Evolutionary conservation across 2,113 vertebrate genomes (phyloP), one percentile per base, ranked within the genome.

Genomic region (Menidia beryllina): DNA sequence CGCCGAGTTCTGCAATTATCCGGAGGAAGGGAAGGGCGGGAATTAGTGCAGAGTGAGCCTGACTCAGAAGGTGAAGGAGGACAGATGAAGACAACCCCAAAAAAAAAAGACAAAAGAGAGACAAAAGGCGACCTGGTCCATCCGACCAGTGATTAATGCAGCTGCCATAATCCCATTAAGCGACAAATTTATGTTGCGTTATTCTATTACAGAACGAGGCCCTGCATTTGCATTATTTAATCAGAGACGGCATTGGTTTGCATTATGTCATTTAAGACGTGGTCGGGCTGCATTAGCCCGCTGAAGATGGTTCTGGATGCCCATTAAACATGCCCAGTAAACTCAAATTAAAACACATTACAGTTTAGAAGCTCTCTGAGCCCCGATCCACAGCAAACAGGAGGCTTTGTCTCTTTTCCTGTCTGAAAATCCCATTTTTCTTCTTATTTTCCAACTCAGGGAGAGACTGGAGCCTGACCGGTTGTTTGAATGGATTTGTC

Each of bases 171-270:
- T 88, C 19, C 72, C 72, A 88, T 90, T 89, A 86, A 76, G 64
- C 56, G 68, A 82, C 75, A n/a, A 74, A 88, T 80, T 79, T 79
- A 90, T 90, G 83, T 65, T 73, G 17, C 89, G 82, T 90, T 86
- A 90, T 90, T 86, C 83, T 86, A 83, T 90, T 90, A 89, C 66
- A 30, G 30, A 63, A 81, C 58, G 19, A 90, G 89, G 72, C 87
- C 86, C 84, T 81, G 71, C 85, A 86, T 90, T 89, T 89, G 89
- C 89, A 88, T 88, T 86, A 90, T 89, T 89, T 88, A 88, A 90
- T 90, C 83, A 82, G 69, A 85, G 83, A 82, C 66, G 48, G 70
- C 75, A 80, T 77, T 77, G 84, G 81, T 85, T 88, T 87, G 84
- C 85, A 86, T 90, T 75, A 88, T 81, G 79, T 82, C 85, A 57